Evolutionary conservation across 2,888 invertebrate genomes (phyloP).

Genomic region (Lacanobia wlatinum): DNA sequence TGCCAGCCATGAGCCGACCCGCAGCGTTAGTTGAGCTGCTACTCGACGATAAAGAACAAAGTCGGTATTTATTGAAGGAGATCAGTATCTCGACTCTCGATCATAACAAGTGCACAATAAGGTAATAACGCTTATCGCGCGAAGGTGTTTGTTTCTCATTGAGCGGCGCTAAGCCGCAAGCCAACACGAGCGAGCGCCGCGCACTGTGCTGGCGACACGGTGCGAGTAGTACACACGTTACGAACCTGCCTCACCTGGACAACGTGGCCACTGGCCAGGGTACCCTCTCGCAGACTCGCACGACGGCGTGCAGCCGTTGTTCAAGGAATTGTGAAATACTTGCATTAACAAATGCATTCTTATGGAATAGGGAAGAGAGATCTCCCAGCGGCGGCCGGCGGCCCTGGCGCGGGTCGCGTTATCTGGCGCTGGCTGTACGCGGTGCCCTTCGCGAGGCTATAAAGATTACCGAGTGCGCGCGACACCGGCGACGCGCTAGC

Average conservation of each 20-base stretch:
- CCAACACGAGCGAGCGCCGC: slow-evolving; percentile 5
- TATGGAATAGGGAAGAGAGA: not conserved
- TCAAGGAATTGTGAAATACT: not conserved
- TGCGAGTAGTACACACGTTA: not conserved
- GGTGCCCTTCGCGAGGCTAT: slow-evolving; percentile 24
- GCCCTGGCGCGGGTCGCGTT: slow-evolving; percentile 34
- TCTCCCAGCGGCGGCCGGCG: not conserved
- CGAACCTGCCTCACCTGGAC: not conserved
- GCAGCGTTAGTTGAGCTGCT: not conserved
- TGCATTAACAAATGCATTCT: not conserved
- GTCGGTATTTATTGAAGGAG: not conserved
- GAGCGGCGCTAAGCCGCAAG: slow-evolving; percentile 17
- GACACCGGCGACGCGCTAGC: not conserved
- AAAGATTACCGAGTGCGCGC: slow-evolving; percentile 20
- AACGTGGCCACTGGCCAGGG: not conserved
- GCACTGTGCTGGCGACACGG: not conserved
- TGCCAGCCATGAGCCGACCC: not conserved
- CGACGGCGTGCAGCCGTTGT: not conserved
- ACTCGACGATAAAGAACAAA: slow-evolving; percentile 3
- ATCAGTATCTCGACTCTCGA: slow-evolving; percentile 2
- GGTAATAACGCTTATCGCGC: slow-evolving; percentile 26
- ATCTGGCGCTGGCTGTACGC: slow-evolving; percentile 23
- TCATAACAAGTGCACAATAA: slow-evolving; percentile 7
- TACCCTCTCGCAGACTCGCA: too few species aligned
- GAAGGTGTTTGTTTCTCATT: slow-evolving; percentile 29